A percentile compares a stretch with the other conserved stretches of the same genome.
These are phyloP conservation scores for Andrena hattorfiana DNA, from an alignment of 2,888 invertebrate species.

Conservation along the genomic window DNA sequence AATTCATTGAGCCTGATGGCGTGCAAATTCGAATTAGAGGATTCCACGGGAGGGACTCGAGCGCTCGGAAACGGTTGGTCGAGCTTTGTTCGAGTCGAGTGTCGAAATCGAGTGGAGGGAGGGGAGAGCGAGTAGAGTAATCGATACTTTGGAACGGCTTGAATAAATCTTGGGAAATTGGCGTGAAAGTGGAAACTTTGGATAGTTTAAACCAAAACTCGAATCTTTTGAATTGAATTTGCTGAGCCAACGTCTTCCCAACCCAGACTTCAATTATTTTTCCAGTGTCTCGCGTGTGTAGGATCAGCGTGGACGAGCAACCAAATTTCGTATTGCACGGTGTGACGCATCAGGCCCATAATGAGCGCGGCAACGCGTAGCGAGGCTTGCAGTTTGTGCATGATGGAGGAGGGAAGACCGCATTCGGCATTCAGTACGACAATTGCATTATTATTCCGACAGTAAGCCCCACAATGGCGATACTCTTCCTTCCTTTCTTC, in stretches of 20 bases:
- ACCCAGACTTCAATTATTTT: no score
- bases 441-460: conserved; percentile 72
- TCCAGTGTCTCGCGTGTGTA: no score
- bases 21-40: neutral
- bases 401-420: conserved; percentile 47
- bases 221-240: neutral
- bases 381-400: conserved; percentile 37
- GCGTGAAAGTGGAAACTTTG: no score
- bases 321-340: neutral
- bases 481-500: conserved; percentile 70
- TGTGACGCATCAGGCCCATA: conserved; percentile 23
- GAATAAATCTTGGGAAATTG: no score
- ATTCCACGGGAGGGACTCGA: neutral
- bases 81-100: no score
- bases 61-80: no score
- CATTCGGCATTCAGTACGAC: conserved; percentile 62
- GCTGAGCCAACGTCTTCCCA: neutral
- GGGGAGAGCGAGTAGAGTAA: no score
- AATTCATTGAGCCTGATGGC: neutral
- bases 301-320: no score
- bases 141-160: no score
- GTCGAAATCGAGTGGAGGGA: no score
- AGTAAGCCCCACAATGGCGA: conserved; percentile 59
- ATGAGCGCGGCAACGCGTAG: conserved; percentile 20
- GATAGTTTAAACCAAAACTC: no score